Percentiles rank a stretch among this genome's conserved stretches.
phyloP scores from a whole-genome alignment of 2,888 invertebrate genomes.

The Synergus gifuensis region DNA sequence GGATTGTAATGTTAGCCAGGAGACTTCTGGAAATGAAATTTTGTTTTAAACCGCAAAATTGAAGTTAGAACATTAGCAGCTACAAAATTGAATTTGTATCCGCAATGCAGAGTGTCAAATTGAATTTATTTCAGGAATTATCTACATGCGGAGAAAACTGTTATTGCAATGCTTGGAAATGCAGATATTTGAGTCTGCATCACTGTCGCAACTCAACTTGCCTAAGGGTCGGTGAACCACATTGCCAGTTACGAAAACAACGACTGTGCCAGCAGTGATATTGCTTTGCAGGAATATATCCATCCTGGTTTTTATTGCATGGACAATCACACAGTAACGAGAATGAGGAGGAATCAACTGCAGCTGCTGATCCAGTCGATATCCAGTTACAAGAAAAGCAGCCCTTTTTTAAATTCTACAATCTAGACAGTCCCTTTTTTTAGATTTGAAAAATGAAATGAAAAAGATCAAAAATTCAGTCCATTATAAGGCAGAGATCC shows the following conservation, averaged over 20 bases:
- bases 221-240: conserved; percentile 29
- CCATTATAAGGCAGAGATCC: background rate
- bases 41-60: background rate
- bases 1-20: background rate
- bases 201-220: conserved; percentile 17
- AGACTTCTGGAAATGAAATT: background rate
- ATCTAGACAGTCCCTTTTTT: background rate
- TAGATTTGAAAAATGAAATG: no score
- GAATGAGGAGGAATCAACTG: background rate
- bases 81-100: background rate
- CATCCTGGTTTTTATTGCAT: conserved; percentile 4
- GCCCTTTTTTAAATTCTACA: background rate
- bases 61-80: background rate
- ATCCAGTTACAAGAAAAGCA: background rate
- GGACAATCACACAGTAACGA: conserved; percentile 17
- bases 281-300: conserved; percentile 1
- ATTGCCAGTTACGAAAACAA: conserved; percentile 38
- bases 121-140: background rate
- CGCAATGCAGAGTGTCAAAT: background rate
- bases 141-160: conserved; percentile 19
- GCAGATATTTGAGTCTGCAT: conserved; percentile 32
- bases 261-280: conserved; percentile 24
- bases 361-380: conserved; percentile 12
- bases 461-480: background rate
- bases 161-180: conserved; percentile 15